A percentile compares a stretch with the other conserved stretches of the same genome.
phyloP scores from a whole-genome alignment of 2,888 invertebrate genomes.

The Drosophila tripunctata region DNA sequence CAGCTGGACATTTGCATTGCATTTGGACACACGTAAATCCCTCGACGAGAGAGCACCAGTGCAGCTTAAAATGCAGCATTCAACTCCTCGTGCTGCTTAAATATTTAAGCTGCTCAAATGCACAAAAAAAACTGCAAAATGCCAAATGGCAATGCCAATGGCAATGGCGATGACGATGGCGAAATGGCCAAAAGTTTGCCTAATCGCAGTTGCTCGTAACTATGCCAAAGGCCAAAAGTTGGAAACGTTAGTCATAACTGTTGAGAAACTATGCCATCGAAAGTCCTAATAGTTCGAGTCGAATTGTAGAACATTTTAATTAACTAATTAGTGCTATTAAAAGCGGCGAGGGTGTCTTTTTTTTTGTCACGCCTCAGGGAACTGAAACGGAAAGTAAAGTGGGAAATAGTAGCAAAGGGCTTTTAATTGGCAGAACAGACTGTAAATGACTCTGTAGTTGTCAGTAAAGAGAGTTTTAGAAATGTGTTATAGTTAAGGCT shows the following conservation, averaged over 20 bases:
- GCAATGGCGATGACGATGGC: background rate
- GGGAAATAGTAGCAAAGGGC: no score
- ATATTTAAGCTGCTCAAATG: conserved; percentile 62
- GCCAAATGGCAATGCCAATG: conserved; percentile 18
- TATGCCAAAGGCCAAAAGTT: conserved; percentile 30
- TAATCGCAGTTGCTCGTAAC: conserved; percentile 59
- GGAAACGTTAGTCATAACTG: conserved; percentile 2
- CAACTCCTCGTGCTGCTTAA: conserved; percentile 46
- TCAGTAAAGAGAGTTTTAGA: no score
- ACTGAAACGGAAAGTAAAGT: conserved; percentile 28
- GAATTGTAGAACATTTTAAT: conserved; percentile 39
- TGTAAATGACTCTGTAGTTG: no score
- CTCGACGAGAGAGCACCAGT: conserved; percentile 19
- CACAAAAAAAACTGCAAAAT: conserved; percentile 47
- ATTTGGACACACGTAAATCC: conserved; percentile 68
- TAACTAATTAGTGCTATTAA: conserved; percentile 52
- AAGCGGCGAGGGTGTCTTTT: conserved; percentile 12
- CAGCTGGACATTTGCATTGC: conserved; percentile 68
- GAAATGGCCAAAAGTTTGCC: conserved; percentile 50
- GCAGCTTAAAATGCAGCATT: conserved; percentile 22
- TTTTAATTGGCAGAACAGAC: no score
- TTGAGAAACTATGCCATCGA: conserved; percentile 12
- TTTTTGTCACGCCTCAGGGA: conserved; percentile 45
- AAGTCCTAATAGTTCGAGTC: conserved; percentile 9
- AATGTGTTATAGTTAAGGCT: no score